A percentile compares a stretch with the other conserved stretches of the same genome.
These are phyloP conservation scores for Macropodus opercularis DNA, from an alignment of 2,797 vertebrate species.

Conservation along the genomic window DNA sequence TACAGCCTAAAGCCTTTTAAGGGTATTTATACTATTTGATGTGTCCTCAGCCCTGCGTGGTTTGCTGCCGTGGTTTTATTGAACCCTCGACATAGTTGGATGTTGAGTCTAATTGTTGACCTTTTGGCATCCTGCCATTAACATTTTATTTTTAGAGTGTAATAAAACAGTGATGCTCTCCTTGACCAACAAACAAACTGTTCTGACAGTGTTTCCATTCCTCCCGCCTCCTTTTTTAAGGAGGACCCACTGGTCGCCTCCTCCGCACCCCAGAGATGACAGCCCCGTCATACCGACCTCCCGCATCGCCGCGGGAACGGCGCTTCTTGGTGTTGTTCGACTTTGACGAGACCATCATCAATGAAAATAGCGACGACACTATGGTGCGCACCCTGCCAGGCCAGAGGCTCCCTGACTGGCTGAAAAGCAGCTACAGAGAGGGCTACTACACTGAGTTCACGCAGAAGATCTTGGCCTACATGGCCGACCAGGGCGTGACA, in stretches of 20 bases:
- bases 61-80: conserved; percentile 13
- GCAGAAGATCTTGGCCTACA: conserved; percentile 85
- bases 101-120: conserved; percentile 8
- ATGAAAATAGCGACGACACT: conserved; percentile 90
- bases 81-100: conserved; percentile 6
- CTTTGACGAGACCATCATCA: conserved; percentile 94
- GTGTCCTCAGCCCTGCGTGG: conserved; percentile 4
- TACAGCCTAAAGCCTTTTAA: conserved; percentile 25
- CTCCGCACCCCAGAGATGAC: conserved; percentile 67
- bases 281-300: conserved; percentile 18
- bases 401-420: conserved; percentile 83
- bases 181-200: neutral
- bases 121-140: conserved; percentile 3
- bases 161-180: conserved; percentile 9
- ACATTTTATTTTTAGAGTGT: conserved; percentile 14
- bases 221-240: conserved; percentile 34
- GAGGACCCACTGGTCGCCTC: conserved; percentile 17
- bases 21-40: conserved; percentile 23
- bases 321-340: conserved; percentile 90
- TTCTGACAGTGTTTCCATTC: conserved; percentile 9
- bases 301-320: conserved; percentile 5
- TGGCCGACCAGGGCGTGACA: conserved; percentile 88
- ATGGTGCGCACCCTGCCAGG: conserved; percentile 81
- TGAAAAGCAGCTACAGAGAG: conserved; percentile 81
- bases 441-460: conserved; percentile 90